Evolutionary conservation across 2,797 vertebrate genomes (phyloP), one percentile per base, ranked within the genome.

Genomic region (Mormyrops attenuatus): DNA sequence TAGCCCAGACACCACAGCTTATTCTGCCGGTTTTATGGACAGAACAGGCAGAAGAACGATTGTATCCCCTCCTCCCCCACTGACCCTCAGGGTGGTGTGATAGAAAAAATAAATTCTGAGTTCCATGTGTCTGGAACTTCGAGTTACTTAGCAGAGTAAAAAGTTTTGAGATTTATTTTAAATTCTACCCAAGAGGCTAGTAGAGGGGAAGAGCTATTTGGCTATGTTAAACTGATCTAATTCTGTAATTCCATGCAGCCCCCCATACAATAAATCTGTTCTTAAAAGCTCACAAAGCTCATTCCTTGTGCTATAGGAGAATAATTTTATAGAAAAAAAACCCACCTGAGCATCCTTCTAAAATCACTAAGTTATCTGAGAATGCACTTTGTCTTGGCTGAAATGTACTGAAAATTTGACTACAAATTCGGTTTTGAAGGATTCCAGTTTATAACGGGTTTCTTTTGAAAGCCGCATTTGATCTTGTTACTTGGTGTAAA

Each of bases 351-450:
- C 86, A 55, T 88, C 66, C 88, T 85, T 85, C 87, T 90, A 90
- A 90, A 91, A 91, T 88, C 85, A 44, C 88, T 55, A 30, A 41
- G 55, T 73, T 13, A 22, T 52, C 22, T 53, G 57, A 50, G 60
- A 69, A 89, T 73, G 92, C 93, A 92, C 92, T 93, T 91, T 94
- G 93, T 94, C 94, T 93, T 30, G 84, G n/a, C 90, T 95, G 94
- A 94, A 94, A 91, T 92, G 38, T 90, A 93, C 94, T 93, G 90
- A 88, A 92, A 95, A 94, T 92, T 95, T 95, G 20, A 94, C 95
- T 93, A 95, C 94, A 94, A 95, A 95, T 96, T 94, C 94, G 93
- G 92, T 94, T 95, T 94, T 92, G 93, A 94, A 94, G 47, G 94
- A 94, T 93, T 94, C 94, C 93, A 93, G 93, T 95, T 94, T 95